A percentile compares a stretch with the other conserved stretches of the same genome.
Conservation (phyloP, 2,113 vertebrate genomes). For the Larimichthys polyactis region DNA sequence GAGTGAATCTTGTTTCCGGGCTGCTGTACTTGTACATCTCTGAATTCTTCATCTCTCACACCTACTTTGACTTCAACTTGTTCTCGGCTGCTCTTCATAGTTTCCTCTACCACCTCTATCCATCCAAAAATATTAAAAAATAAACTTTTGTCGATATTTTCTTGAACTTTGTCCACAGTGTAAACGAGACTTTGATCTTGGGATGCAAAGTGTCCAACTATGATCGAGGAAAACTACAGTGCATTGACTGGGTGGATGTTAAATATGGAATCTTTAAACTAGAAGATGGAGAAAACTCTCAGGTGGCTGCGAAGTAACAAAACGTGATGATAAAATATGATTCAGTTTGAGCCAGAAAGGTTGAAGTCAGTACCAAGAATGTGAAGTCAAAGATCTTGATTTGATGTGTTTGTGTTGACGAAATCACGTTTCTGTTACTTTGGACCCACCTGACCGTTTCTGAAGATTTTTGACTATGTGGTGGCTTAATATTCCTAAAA, state of each 20-base stretch:
- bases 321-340: neutral
- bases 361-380: neutral
- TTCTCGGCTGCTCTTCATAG: conserved; percentile 6
- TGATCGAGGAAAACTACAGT: neutral
- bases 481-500: neutral
- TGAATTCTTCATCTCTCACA: neutral
- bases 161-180: neutral
- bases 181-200: neutral
- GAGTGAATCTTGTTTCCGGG: neutral
- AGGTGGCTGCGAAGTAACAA: neutral
- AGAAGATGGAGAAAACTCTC: neutral
- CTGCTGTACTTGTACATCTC: neutral
- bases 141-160: neutral
- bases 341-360: neutral
- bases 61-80: neutral
- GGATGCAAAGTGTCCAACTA: neutral
- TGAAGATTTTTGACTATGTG: neutral
- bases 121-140: conserved; percentile 12
- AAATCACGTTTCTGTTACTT: neutral
- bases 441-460: neutral
- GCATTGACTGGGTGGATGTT: neutral
- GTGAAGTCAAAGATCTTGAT: neutral
- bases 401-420: neutral
- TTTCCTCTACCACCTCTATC: neutral
- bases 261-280: neutral